Evolutionary conservation across 2,888 invertebrate genomes (phyloP), one percentile per base, ranked within the genome.

Genomic region (Seira ritae): DNA sequence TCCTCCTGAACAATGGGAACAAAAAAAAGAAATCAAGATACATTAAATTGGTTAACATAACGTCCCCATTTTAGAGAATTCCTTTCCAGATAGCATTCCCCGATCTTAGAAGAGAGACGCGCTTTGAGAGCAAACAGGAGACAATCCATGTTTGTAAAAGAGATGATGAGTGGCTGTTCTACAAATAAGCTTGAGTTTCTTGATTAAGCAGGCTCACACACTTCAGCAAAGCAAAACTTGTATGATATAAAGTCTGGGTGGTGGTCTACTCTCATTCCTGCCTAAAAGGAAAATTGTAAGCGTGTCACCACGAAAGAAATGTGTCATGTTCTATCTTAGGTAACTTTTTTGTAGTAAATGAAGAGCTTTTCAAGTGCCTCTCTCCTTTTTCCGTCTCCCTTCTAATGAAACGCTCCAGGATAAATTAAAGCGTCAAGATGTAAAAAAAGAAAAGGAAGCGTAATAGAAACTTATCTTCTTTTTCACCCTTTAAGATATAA

Each of bases 1-100:
- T 96, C 96, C 91, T 96, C 96, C 95, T 95, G 91, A 0, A 90
- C 31, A 31, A 31, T 91, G 73, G 79, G 72, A 72, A 69, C 60
- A 46, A 72, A 81, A 77, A 77, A n/a, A 66, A 67, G 42, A 65
- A 70, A 69, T 78, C 71, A 83, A 83, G 60, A 74, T 60, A 37
- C 79, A 72, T 80, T 73, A 67, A 80, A 79, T 68, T 68, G 60
- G 73, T 12, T 80, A 46, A 70, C 66, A 70, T 17, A 73, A 70
- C 69, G 69, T 31, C n/a, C 46, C 67, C 60, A 22, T 78, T 42
- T 46, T 78, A 24, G 65, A 71, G 46, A 68, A 24, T 68, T 68
- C 68, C 20, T n/a, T 69, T 42, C 42, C 23, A 46, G 31, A 31
- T 31, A 31, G n/a, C n/a, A n/a, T n/a, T 31, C 3, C 8, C 8